Base-by-base conservation (phyloP, 2,888 invertebrate species). In the Linnaemya tessellans region DNA sequence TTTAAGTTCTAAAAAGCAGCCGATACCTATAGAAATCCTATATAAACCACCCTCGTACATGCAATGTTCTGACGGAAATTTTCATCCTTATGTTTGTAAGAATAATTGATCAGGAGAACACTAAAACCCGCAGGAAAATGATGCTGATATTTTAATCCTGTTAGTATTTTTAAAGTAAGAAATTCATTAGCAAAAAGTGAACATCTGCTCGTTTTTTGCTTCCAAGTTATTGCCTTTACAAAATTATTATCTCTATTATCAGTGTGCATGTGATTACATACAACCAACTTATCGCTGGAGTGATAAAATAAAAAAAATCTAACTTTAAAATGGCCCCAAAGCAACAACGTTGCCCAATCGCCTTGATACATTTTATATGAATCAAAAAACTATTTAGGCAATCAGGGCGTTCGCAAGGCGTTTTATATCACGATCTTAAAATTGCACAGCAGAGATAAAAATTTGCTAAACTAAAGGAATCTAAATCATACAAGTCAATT, bases 341-440 rank as follows among this genome's bases (percentile, higher is more conserved):
- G 77, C 77, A 38, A 65, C 49, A 71, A 78, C 60, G 49, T 67
- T 71, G 65, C 56, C n/a, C 41, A 67, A 71, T 49, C 15, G 49
- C 30, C 58, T 80, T 73, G 73, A 60, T 58, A 41, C 51, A 20
- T 64, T 25, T 1, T 25, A 68, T 35, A 13, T 20, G 51, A 41
- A 38, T 41, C 54, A 54, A 18, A 8, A 73, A 51, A 20, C 51
- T 51, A 51, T 51, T 51, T n/a, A 56, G 56, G 43, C 46, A 62
- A 62, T n/a, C 18, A 38, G 75, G 80, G 60, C 80, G 68, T 81
- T 68, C 54, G 56, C 38, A 35, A 58, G 82, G 77, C 71, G 82
- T 83, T 67, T 73, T 43, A 58, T 51, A 83, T 73, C 82, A 83
- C 77, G 82, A 78, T 65, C 58, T 65, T 15, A n/a, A 71, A 78